Evolutionary conservation across 2,113 vertebrate genomes (phyloP), one percentile per base, ranked within the genome.

Genomic region (Hippocampus zosterae): DNA sequence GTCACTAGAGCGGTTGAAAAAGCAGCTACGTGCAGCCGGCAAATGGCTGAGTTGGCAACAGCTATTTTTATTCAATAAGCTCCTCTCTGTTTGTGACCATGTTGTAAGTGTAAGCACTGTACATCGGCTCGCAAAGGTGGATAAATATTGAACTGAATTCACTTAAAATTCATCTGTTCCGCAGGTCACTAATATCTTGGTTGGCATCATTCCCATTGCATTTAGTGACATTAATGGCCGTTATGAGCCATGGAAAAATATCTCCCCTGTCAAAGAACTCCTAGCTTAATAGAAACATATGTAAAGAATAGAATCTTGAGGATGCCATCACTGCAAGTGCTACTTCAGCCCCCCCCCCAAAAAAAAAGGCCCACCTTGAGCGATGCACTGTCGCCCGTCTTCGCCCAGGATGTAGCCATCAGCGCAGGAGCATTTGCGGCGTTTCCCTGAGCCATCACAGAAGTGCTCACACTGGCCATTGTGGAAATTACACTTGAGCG

Each of bases 381-480:
- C 85, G 1, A 74, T 0, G 19, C 96, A 98, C 44, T 90, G 87
- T 13, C 83, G 69, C 0, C 84, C 90, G 2, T 98, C 92, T 0
- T 78, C 88, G 0, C 76, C 92, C 27, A 96, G 86, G 0, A 56
- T 0, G 50, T 95, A 97, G 0, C 93, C 93, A 0, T 91, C 78
- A 0, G 93, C 92, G 42, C 96, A 98, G 41, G 64, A 73, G 79
- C 95, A 97, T 60, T 48, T 63, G 0, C 90, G 90, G 41, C 0
- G 74, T 15, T 65, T n/a, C 11, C 68, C 81, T 0, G 65, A 82
- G 10, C 71, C 27, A 0, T 94, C 88, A 10, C 96, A 98, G 88
- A 94, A 96, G 25, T 98, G 96, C 3, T 94, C 71, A 70, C 96
- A 98, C 40, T 83, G 83, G 0, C 96, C 95, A 0, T 98, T 98